A percentile compares a stretch with the other conserved stretches of the same genome.
Conservation (phyloP, 2,113 vertebrate species). For the Camelus bactrianus region DNA sequence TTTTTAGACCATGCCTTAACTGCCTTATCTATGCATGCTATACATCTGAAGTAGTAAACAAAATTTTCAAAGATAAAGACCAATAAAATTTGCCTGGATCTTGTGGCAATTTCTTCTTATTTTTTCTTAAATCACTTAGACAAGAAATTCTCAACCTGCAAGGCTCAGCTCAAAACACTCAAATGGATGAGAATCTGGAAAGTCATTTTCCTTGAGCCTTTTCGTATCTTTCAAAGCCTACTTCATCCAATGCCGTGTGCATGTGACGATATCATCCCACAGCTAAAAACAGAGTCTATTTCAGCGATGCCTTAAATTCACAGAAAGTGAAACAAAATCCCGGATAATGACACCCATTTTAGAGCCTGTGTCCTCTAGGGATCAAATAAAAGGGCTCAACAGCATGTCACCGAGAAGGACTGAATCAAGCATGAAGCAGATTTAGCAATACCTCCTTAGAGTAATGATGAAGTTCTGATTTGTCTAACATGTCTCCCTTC, state of each 20-base stretch:
- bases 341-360: slow-evolving; percentile 69
- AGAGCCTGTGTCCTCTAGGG: slow-evolving; percentile 53
- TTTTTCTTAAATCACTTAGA: slow-evolving; percentile 44
- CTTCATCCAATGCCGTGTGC: slow-evolving; percentile 41
- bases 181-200: slow-evolving; percentile 37
- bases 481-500: not conserved
- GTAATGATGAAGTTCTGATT: slow-evolving; percentile 57
- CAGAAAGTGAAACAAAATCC: slow-evolving; percentile 76
- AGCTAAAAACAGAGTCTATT: slow-evolving; percentile 68
- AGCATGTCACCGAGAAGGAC: not conserved
- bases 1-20: not conserved
- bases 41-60: not conserved
- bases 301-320: slow-evolving; percentile 59
- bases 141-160: slow-evolving; percentile 44
- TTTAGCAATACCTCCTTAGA: slow-evolving; percentile 35
- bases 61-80: slow-evolving; percentile 35
- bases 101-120: slow-evolving; percentile 40
- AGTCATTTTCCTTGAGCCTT: slow-evolving; percentile 68
- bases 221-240: slow-evolving; percentile 57
- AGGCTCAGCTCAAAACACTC: slow-evolving; percentile 60
- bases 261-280: not conserved
- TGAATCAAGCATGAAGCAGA: slow-evolving; percentile 34
- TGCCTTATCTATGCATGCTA: not conserved
- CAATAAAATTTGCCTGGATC: not conserved
- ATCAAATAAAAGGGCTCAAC: slow-evolving; percentile 59